A percentile compares a stretch with the other conserved stretches of the same genome.
Evolutionary conservation across 1,140 invertebrate species (phyloP).

Genomic region (Drosophila funebris): DNA sequence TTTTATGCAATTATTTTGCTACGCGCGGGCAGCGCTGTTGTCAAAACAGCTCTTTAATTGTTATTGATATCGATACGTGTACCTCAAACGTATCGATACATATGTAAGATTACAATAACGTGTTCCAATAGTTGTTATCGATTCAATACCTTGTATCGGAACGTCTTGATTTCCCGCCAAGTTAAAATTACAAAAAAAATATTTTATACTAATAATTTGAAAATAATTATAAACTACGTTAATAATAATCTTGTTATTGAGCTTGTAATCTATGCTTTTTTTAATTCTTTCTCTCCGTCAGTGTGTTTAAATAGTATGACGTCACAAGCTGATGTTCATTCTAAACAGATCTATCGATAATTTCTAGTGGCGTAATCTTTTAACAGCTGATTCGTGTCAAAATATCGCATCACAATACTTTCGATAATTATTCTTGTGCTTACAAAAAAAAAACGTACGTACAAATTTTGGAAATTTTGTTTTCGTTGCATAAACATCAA

Average conservation of each 20-base stretch:
- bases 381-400: neutral
- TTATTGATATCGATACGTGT: conserved; percentile 16
- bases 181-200: neutral
- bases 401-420: conserved; percentile 14
- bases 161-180: neutral
- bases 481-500: conserved; percentile 38
- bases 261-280: no score
- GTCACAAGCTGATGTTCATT: neutral
- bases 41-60: conserved; percentile 23
- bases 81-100: neutral
- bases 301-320: no score
- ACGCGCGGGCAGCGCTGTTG: conserved; percentile 26
- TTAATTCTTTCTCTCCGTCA: no score
- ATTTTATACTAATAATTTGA: neutral
- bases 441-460: conserved; percentile 4
- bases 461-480: conserved; percentile 18
- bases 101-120: neutral
- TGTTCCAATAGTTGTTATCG: no score
- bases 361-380: neutral
- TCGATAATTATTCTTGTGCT: conserved; percentile 15
- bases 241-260: no score
- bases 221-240: no score
- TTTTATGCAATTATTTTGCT: conserved; percentile 39
- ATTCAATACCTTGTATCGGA: no score
- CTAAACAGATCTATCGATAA: conserved; percentile 18